Evolutionary conservation across 2,797 vertebrate genomes (phyloP).

Genomic region (Amphiprion clarkii): DNA sequence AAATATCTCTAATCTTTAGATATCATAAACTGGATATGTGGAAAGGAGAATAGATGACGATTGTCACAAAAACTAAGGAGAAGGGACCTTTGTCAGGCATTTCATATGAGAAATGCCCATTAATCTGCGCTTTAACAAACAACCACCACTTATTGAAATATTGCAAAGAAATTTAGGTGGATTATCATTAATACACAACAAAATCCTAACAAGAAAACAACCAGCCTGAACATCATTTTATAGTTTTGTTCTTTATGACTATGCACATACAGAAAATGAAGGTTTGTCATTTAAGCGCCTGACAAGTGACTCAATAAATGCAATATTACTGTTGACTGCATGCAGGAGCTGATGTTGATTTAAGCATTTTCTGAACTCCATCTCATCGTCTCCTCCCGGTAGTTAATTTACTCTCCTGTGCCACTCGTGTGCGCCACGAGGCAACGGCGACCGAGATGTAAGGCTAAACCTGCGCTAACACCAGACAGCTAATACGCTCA

Average conservation of each 20-base stretch:
- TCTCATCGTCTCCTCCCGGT: slow-evolving; percentile 31
- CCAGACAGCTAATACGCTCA: slow-evolving; percentile 74
- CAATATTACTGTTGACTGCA: background rate
- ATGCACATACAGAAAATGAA: background rate
- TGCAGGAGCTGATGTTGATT: slow-evolving; percentile 17
- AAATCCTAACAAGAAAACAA: no score
- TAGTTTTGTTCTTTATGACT: background rate
- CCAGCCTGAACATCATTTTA: background rate
- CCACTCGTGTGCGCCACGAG: slow-evolving; percentile 42
- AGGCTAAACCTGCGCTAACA: slow-evolving; percentile 75
- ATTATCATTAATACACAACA: no score
- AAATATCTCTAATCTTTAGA: background rate
- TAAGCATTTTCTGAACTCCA: slow-evolving; percentile 19
- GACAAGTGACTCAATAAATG: background rate
- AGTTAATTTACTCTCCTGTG: slow-evolving; percentile 6
- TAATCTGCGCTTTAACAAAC: background rate
- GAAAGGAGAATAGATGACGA: no score
- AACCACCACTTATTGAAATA: background rate
- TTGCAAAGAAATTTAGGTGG: background rate
- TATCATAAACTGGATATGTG: background rate
- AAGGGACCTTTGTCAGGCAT: background rate
- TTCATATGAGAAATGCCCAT: background rate
- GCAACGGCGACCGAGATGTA: slow-evolving; percentile 46
- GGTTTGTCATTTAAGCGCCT: background rate
- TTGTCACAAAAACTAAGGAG: no score